These are phyloP conservation scores for Saccopteryx bilineata DNA, from an alignment of 2,113 vertebrate species.

Conservation along the genomic window DNA sequence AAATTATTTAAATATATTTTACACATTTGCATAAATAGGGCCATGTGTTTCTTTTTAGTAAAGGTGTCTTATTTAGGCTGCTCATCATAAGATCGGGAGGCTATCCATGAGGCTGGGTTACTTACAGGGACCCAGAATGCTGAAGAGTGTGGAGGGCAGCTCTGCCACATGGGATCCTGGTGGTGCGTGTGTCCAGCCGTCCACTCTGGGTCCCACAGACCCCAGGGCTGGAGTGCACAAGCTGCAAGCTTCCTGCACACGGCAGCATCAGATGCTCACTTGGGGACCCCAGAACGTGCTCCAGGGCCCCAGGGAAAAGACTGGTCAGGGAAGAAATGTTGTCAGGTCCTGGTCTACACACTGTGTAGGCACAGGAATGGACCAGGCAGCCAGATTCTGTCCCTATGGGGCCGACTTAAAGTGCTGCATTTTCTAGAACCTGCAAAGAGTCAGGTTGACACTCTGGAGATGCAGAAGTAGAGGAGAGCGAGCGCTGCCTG, in stretches of 20 bases:
- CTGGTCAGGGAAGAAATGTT: neutral
- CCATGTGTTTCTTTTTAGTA: constrained; percentile 77
- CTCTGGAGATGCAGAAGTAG: neutral
- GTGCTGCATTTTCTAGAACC: neutral
- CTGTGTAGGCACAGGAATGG: neutral
- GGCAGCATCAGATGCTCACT: neutral
- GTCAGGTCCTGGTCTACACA: neutral
- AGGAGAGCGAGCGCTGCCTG: neutral
- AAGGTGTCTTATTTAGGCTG: constrained; percentile 66
- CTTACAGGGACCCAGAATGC: neutral
- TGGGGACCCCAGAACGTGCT: neutral
- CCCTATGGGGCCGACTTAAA: neutral
- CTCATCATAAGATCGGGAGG: constrained; percentile 22
- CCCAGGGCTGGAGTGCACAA: fast-evolving
- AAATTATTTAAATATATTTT: constrained; percentile 79
- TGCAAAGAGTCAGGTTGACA: neutral
- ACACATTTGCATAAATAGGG: constrained; percentile 69
- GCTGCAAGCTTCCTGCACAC: neutral
- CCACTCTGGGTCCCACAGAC: neutral
- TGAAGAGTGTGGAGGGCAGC: neutral
- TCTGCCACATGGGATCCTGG: neutral
- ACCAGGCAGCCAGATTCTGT: neutral
- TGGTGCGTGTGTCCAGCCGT: neutral
- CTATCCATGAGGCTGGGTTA: neutral
- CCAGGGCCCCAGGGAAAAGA: neutral